These are phyloP conservation scores for Chloebia gouldiae DNA, from an alignment of 2,113 vertebrate genomes.

Conservation along the genomic window DNA sequence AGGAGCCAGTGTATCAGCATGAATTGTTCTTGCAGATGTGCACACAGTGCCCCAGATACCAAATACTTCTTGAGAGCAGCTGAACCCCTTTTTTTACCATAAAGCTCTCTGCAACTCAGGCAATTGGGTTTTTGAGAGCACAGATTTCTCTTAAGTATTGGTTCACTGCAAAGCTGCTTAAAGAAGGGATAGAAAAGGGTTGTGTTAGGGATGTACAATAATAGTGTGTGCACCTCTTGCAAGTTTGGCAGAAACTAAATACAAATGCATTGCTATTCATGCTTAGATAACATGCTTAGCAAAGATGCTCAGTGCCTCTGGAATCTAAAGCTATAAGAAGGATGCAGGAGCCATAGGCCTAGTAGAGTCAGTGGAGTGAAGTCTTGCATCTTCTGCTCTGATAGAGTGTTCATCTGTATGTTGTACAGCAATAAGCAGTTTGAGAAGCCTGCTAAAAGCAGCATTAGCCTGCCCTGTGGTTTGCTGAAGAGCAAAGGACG, in stretches of 20 bases:
- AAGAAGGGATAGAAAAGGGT: neutral
- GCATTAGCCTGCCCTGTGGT: neutral
- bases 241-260: neutral
- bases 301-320: neutral
- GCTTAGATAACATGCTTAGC: neutral
- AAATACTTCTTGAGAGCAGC: neutral
- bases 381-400: neutral
- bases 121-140: neutral
- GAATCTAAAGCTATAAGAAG: neutral
- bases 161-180: neutral
- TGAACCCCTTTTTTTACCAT: neutral
- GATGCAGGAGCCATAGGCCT: neutral
- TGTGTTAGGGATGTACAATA: neutral
- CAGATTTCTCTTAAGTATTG: neutral
- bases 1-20: neutral
- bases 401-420: neutral
- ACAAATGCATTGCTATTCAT: neutral
- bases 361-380: neutral
- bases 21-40: neutral
- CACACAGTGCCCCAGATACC: neutral
- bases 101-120: neutral
- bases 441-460: constrained; percentile 2
- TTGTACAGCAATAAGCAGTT: neutral
- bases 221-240: neutral
- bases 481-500: neutral